Evolutionary conservation across 2,113 vertebrate genomes (phyloP), one percentile per base, ranked within the genome.

Genomic region (Vidua macroura): DNA sequence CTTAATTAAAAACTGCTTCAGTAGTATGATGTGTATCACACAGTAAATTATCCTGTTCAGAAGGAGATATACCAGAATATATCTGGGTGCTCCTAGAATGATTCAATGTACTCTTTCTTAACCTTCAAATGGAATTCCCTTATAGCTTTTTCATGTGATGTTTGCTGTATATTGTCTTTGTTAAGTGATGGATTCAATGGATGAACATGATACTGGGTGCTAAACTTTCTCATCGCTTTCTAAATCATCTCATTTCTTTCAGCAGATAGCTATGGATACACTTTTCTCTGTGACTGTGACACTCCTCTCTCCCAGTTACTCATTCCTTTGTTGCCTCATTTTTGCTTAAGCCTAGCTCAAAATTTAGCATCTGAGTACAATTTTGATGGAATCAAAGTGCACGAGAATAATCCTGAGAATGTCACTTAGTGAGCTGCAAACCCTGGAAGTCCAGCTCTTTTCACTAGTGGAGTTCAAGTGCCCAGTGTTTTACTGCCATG

Each of bases 191-290:
- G 78, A 82, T 96, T 90, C 81, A 62, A 7, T 92, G 81, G 74
- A 69, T 90, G 70, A 84, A n/a, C 53, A 19, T 69, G 70, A 48
- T 89, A 87, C 66, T 82, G 67, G 52, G 56, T 86, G 52, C 60
- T 92, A 13, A 70, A 74, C 55, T 90, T 94, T 90, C 55, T 80
- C 59, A 82, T 81, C 37, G 43, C 52, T 90, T 72, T 90, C 77
- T 86, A 60, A 55, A 67, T 83, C 87, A 87, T 87, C 67, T 82
- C 11, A 78, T 86, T 86, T 92, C 73, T 82, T 91, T 82, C 44
- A 85, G 77, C 48, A 83, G 83, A 68, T 67, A 82, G 66, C 5
- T 55, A 31, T 15, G 51, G 81, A 25, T 76, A 3, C 2, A 5
- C 33, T 51, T 20, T n/a, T 68, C 46, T 53, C 9, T 66, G 37